Conservation (phyloP, 2,797 vertebrate genomes). For the Hippoglossus hippoglossus region DNA sequence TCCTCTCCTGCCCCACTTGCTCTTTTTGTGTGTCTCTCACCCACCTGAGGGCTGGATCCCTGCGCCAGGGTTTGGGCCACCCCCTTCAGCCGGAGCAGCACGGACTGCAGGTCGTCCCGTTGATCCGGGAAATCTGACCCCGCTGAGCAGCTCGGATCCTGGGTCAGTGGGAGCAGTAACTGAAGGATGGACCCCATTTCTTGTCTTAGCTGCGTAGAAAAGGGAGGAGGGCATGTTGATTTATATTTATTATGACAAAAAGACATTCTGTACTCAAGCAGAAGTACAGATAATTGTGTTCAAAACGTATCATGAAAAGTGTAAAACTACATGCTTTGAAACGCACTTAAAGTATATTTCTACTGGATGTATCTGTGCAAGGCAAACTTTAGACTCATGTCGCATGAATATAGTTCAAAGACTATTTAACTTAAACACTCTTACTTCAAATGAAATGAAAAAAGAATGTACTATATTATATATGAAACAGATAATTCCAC, state of each 20-base stretch:
- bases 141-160: conserved; percentile 34
- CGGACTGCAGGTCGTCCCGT: conserved; percentile 61
- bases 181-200: conserved; percentile 72
- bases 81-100: conserved; percentile 74
- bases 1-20: conserved; percentile 3
- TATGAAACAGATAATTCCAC: no score
- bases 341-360: no score
- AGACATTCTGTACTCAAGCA: neutral
- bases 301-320: no score
- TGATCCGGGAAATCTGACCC: conserved; percentile 29
- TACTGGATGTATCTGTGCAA: no score
- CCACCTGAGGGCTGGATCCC: conserved; percentile 74
- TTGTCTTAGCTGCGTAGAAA: conserved; percentile 61
- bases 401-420: no score
- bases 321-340: no score
- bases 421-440: no score
- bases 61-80: conserved; percentile 71
- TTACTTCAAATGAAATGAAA: no score
- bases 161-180: conserved; percentile 73
- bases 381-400: no score
- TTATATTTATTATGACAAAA: neutral
- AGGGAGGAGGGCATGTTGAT: neutral
- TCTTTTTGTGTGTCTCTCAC: neutral
- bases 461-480: no score
- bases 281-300: no score